Base-by-base conservation (phyloP, 2,888 invertebrate genomes). In the Agapostemon virescens region DNA sequence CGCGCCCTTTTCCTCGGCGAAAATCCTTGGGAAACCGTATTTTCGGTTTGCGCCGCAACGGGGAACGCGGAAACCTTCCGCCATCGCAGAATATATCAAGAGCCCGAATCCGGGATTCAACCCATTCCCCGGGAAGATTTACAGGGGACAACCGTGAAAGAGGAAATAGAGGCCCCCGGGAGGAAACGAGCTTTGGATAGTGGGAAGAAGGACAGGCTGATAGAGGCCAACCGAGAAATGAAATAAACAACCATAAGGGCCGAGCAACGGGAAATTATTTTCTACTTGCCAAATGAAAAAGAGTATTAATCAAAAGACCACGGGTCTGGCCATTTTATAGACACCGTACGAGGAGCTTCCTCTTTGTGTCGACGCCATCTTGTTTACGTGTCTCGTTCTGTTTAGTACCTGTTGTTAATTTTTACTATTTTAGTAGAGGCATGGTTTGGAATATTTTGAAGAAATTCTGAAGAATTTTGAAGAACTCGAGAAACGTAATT, bases 11-110 rank as follows among this genome's bases (percentile, higher is more conserved):
- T 9, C 30, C 17, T 3, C 30, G 26, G 58, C 7, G 20, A 33
- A n/a, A 58, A 58, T 58, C 58, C 58, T 30, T 9, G 9, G 20
- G 58, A 58, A 33, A 58, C 58, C 58, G 30, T 58, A 58, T 58
- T 58, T 58, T 58, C 58, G 30, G 58, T 58, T 58, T 33, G 30
- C 58, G 58, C 30, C 58, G 26, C 15, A 45, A 45, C 55, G 23
- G 17, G 15, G 17, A 58, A 7, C 30, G 17, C 49, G n/a, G n/a
- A 11, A 11, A 49, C n/a, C n/a, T 30, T 30, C 58, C 58, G 20
- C 55, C 30, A 30, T 30, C 26, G 30, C 17, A 58, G 58, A 58
- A 58, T 58, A 58, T 58, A 58, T 58, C 58, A 30, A 20, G 30
- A 58, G 26, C 17, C 58, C 58, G 58, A 58, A 58, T 33, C 58